A percentile compares a stretch with the other conserved stretches of the same genome.
Conservation (phyloP, 2,888 invertebrate species). For the Pyrrhosoma nymphula region DNA sequence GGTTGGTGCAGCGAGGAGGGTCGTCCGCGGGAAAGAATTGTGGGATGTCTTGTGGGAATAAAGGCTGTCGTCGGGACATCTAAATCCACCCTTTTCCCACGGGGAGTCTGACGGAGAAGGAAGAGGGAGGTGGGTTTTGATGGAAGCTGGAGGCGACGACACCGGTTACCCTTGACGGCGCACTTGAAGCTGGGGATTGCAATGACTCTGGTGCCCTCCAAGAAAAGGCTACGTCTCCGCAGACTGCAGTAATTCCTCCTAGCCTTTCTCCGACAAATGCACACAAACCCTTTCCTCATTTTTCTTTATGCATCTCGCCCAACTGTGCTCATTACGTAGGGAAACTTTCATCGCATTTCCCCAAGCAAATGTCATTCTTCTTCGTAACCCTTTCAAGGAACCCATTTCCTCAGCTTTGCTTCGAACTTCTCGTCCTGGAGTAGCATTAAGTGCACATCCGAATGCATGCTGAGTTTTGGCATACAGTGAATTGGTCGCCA, state of each 20-base stretch:
- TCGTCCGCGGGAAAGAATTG: constrained; percentile 22
- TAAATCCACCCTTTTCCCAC: background rate
- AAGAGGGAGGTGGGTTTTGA: background rate
- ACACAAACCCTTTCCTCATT: background rate
- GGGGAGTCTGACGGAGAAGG: background rate
- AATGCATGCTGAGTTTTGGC: too few species aligned
- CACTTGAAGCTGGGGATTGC: background rate
- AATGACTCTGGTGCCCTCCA: background rate
- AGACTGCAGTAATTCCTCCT: background rate
- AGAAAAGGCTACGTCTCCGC: background rate
- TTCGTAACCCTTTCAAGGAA: too few species aligned
- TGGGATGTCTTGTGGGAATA: constrained; percentile 41
- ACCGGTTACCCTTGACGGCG: too few species aligned
- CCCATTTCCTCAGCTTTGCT: too few species aligned
- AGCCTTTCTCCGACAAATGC: background rate
- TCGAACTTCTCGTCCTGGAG: too few species aligned
- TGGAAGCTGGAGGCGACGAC: too few species aligned
- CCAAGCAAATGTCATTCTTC: background rate
- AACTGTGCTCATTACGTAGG: background rate
- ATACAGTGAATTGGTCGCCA: too few species aligned
- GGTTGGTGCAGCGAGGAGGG: background rate
- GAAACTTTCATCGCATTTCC: background rate
- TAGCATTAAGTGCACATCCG: too few species aligned
- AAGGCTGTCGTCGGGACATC: constrained; percentile 41
- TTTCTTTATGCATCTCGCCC: background rate